phyloP scores from a whole-genome alignment of 2,888 invertebrate genomes.

The Megaustenia siamemsis region DNA sequence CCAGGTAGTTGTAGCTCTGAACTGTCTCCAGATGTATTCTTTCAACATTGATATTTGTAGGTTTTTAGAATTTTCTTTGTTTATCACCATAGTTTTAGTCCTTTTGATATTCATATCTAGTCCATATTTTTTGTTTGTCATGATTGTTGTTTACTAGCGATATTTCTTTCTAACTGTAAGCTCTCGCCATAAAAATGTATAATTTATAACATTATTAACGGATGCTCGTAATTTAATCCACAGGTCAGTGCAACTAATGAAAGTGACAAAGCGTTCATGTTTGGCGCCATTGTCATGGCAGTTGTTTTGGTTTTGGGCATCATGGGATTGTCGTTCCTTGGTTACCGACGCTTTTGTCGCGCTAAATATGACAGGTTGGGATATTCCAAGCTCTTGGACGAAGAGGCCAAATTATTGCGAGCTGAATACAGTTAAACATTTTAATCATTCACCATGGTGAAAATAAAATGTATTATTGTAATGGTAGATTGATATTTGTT shows the following conservation, averaged over 20 bases:
- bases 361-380: constrained; percentile 11
- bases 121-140: too few species aligned
- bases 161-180: not conserved
- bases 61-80: too few species aligned
- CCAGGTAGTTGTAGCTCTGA: too few species aligned
- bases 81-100: too few species aligned
- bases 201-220: not conserved
- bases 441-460: too few species aligned
- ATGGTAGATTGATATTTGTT: too few species aligned
- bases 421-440: constrained; percentile 31
- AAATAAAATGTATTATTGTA: too few species aligned
- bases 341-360: constrained; percentile 11
- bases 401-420: constrained; percentile 15
- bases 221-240: not conserved
- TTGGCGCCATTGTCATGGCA: constrained; percentile 8
- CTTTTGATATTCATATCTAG: too few species aligned
- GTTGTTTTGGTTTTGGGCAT: not conserved
- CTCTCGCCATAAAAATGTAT: not conserved
- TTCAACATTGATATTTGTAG: too few species aligned
- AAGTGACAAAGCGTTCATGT: not conserved
- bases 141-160: too few species aligned
- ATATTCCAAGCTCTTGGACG: constrained; percentile 36
- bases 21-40: too few species aligned
- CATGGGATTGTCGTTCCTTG: not conserved
- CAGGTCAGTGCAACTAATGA: not conserved